Evolutionary conservation across 2,113 vertebrate genomes (phyloP), one percentile per base, ranked within the genome.

Genomic region (Odontophorus gujanensis): DNA sequence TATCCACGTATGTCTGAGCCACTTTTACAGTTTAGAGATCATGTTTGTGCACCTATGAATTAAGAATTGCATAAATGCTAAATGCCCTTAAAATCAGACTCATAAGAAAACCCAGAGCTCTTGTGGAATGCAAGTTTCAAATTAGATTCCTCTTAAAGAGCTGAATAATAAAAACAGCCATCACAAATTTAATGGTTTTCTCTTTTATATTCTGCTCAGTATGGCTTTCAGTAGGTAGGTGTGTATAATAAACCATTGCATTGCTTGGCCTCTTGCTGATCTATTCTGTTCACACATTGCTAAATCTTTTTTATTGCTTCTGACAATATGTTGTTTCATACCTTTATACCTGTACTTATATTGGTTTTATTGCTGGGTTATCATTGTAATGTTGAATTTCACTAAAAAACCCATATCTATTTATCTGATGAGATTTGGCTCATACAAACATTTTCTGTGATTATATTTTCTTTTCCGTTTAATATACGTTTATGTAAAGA

Each of bases 241-340:
- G 40, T 79, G 36, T 75, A 66, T 93, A 90, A 85, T 90, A 96
- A 96, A 95, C 85, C n/a, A 79, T 65, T 78, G 43, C 38, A 57
- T 42, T 67, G 75, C 48, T 71, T 93, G 80, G 86, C 57, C 95
- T 96, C 78, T 94, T 90, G 95, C 7, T 59, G 83, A 89, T 96
- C 87, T 90, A 93, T 94, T 78, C 96, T 97, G 89, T 92, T 97
- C 96, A 95, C 15, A 40, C 8, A 34, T 80, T 57, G 53, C 69
- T 95, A 96, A 97, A 82, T 95, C 87, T 95, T 81, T 85, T 94
- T 94, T 93, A 89, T 85, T 94, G 75, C 93, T 95, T 92, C 69
- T 95, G 93, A 96, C 91, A 97, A 91, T 95, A 85, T 91, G 76
- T 90, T 96, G 61, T 75, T 96, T 90, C 93, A 69, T 94, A 84